phyloP scores from a whole-genome alignment of 2,113 vertebrate species.

The Gymnocephalus cernua region DNA sequence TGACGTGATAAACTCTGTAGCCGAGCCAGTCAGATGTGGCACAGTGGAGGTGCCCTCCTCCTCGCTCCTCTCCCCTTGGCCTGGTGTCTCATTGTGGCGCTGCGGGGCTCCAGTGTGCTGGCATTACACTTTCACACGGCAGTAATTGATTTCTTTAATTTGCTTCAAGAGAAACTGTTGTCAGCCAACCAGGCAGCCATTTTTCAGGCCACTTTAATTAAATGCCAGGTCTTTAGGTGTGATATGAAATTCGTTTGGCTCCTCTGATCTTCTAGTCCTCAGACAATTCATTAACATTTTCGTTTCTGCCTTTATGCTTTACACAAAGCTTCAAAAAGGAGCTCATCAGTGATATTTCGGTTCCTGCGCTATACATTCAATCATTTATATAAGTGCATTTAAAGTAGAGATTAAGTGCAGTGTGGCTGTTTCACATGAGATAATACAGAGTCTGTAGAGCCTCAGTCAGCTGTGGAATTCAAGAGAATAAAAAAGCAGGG shows the following conservation, averaged over 20 bases:
- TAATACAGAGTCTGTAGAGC: slow-evolving; percentile 61
- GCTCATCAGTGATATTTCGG: slow-evolving; percentile 77
- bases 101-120: slow-evolving; percentile 58
- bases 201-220: slow-evolving; percentile 83
- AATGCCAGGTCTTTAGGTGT: slow-evolving; percentile 84
- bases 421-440: slow-evolving; percentile 73
- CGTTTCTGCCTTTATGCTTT: slow-evolving; percentile 71
- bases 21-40: slow-evolving; percentile 71
- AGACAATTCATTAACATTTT: slow-evolving; percentile 82
- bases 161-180: slow-evolving; percentile 81
- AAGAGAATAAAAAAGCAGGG: slow-evolving; percentile 48
- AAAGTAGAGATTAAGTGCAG: slow-evolving; percentile 70
- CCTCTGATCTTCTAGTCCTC: slow-evolving; percentile 79
- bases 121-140: slow-evolving; percentile 70
- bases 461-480: slow-evolving; percentile 43
- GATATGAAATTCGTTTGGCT: slow-evolving; percentile 83
- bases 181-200: slow-evolving; percentile 78
- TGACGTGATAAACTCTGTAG: slow-evolving; percentile 72
- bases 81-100: slow-evolving; percentile 60
- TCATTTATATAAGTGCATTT: slow-evolving; percentile 76
- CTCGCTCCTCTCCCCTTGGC: slow-evolving; percentile 46
- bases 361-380: slow-evolving; percentile 62
- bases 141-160: slow-evolving; percentile 85
- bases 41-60: slow-evolving; percentile 47
- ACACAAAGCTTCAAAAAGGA: slow-evolving; percentile 77